Conservation (phyloP, 37 sponge, comb jelly and placozoan species). For the Tethya wilhelma region DNA sequence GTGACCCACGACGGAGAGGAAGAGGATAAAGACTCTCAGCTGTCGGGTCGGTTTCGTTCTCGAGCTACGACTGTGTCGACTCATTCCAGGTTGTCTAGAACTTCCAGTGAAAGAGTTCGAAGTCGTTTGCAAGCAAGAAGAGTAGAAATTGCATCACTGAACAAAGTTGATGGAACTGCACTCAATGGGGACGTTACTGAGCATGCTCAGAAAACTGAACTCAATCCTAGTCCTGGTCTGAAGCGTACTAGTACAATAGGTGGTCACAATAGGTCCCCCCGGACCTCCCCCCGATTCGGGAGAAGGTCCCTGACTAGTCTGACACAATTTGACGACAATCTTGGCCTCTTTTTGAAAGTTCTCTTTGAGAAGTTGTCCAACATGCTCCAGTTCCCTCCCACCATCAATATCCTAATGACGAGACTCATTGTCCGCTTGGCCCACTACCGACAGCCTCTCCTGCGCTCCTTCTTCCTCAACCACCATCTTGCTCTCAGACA, state of each 20-base stretch:
- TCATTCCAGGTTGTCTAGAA: neutral
- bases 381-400: constrained; percentile 53
- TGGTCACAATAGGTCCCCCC: constrained; percentile 3
- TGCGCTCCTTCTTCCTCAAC: constrained; percentile 73
- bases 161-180: neutral
- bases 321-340: constrained; percentile 34
- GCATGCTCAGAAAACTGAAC: neutral
- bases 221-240: neutral
- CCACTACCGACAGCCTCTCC: constrained; percentile 83
- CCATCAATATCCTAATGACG: constrained; percentile 63
- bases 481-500: constrained; percentile 66
- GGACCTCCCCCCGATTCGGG: neutral
- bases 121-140: neutral
- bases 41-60: constrained; percentile 3
- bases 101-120: neutral
- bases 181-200: neutral
- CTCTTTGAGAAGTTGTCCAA: constrained; percentile 60
- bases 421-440: constrained; percentile 62
- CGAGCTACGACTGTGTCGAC: constrained; percentile 16
- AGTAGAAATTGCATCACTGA: neutral
- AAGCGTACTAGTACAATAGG: constrained; percentile 4
- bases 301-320: neutral
- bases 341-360: constrained; percentile 72
- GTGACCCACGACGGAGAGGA: constrained; percentile 13
- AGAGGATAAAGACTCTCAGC: neutral